Base-by-base conservation (phyloP, 2,113 vertebrate genomes). In the Dendropsophus ebraccatus region DNA sequence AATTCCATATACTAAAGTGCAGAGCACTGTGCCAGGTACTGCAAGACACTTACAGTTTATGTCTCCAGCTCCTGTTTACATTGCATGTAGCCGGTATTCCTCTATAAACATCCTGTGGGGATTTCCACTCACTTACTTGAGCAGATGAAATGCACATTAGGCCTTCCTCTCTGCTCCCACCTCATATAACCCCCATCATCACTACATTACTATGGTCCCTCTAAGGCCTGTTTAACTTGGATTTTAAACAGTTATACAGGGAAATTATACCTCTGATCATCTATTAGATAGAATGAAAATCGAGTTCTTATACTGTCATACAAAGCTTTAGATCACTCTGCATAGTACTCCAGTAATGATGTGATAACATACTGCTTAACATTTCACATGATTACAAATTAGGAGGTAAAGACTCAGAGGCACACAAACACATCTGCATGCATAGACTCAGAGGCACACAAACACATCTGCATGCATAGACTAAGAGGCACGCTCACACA, bases 41-140 rank as follows among this genome's bases (percentile, higher is more conserved):
- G 58, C 23, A 21, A 4, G 58, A 30, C 52, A 73, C 30, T n/a
- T 82, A 19, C 35, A 28, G 78, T 47, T 52, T 82, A 52, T 82
- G 75, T 77, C 72, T 54, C n/a, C 17, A 16, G 72, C 72, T 77
- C n/a, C 8, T 77, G 73, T 58, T 87, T 87, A 70, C 86, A 87
- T 78, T 75, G 45, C 50, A 30, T 56, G 16, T 56, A 67, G 70
- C 72, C 60, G 25, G 41, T 32, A 32, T 60, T 25, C 82, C 37
- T 56, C 70, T 49, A 58, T 87, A 82, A 87, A 87, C 86, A 87
- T 87, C 86, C 80, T 82, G 86, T 54, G 56, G 58, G 78, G 74
- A 82, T 82, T 75, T 87, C 77, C 79, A 56, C n/a, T 16, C 4
- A n/a, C 69, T 87, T 82, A 73, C 45, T 82, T 82, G 45, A 52